Base-by-base conservation (phyloP, 1,140 invertebrate species). In the Rhysida immarginata region DNA sequence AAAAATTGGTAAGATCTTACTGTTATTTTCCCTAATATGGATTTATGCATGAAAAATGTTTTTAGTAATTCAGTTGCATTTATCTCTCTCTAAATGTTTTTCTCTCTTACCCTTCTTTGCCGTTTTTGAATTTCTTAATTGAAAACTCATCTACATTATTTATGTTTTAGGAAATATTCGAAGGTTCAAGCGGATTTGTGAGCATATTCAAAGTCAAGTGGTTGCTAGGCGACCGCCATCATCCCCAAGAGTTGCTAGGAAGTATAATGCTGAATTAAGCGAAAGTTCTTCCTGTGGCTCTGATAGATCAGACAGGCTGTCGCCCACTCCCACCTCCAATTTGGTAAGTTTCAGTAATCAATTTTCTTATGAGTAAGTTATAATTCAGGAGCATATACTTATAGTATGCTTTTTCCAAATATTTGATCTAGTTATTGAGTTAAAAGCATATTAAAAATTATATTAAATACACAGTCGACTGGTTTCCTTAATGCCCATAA, bases 111-210 rank as follows among this genome's bases (percentile, higher is more conserved):
- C n/a, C n/a, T n/a, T n/a, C n/a, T n/a, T n/a, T n/a, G n/a, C n/a
- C 23, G n/a, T 56, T 27, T 18, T 35, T 26, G 25, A 26, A 58
- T n/a, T 13, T 26, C 13, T 21, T 41, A 27, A 55, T 54, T 20
- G 48, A 21, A 27, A 54, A 13, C 25, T 18, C 46, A 55, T 26
- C 25, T 54, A 26, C 60, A 55, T 26, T 46, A 55, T 55, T 55
- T n/a, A 27, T 26, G 55, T 68, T 66, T 25, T 68, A 92, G 92
- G 92, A 52, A 96, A 96, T 66, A 91, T 95, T 58, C 79, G 93
- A 59, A 78, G 94, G 60, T 97, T 96, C 71, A 80, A 92, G 57
- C 78, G 93, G 62, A 90, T 97, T 53, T 96, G 92, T 74, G 94
- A 97, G 70, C 89, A 95, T 68, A 90, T 96, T 57, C 92, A 96